phyloP scores from a whole-genome alignment of 2,888 invertebrate genomes.

The Linyphia triangularis region DNA sequence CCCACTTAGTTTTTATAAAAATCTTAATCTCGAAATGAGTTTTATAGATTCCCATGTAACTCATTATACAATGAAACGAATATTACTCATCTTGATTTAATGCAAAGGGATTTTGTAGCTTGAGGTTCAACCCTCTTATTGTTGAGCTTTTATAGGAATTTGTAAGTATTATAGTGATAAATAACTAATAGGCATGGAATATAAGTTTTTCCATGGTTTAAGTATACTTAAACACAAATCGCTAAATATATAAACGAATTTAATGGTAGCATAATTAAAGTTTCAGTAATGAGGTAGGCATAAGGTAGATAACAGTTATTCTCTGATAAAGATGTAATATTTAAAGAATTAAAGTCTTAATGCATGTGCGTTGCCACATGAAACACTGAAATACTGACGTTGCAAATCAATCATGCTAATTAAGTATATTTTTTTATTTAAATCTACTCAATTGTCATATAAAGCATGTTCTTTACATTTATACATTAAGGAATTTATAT shows the following conservation, averaged over 20 bases:
- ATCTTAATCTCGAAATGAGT: slow-evolving; percentile 3
- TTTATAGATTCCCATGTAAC: background rate
- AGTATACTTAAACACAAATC: background rate
- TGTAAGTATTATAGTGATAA: background rate
- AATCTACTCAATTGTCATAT: slow-evolving; percentile 51
- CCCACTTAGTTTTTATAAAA: background rate
- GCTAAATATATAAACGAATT: too few species aligned
- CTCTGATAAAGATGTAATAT: too few species aligned
- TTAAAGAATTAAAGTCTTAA: background rate
- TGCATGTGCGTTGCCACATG: background rate
- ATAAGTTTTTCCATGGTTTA: background rate
- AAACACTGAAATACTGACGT: slow-evolving; percentile 22
- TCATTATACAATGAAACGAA: background rate
- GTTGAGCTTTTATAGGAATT: background rate
- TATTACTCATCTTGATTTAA: background rate
- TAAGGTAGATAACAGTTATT: background rate
- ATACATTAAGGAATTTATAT: slow-evolving; percentile 48
- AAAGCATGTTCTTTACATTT: slow-evolving; percentile 53
- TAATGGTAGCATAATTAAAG: background rate
- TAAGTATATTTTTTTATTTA: slow-evolving; percentile 57
- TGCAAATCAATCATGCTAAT: slow-evolving; percentile 48
- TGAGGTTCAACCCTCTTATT: background rate
- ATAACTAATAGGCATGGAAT: background rate
- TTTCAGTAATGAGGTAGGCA: background rate
- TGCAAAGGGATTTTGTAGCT: background rate